Evolutionary conservation across 2,797 vertebrate genomes (phyloP), one percentile per base, ranked within the genome.

Genomic region (Otolemur crassicaudatus): DNA sequence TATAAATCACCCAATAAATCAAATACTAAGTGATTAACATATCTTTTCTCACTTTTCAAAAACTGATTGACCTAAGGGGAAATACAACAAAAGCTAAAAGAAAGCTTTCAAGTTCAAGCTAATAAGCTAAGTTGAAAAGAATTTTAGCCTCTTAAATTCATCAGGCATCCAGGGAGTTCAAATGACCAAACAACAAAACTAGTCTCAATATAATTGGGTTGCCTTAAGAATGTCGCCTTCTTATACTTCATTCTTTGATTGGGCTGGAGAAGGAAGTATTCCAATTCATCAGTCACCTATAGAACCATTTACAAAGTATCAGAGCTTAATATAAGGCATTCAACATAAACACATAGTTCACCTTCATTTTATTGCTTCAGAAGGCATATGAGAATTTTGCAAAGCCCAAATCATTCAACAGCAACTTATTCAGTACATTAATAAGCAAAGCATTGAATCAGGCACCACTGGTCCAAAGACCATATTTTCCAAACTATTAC

Each of bases 1-100:
- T 8, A 73, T 27, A 91, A 87, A 80, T 84, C 65, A 94, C 67
- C 14, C 46, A 89, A 96, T 91, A 96, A 87, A 91, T 63, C 56
- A 91, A 95, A 83, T 46, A 81, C n/a, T 81, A 19, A 86, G 20
- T 60, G 80, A 89, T 81, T 94, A 94, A 94, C 19, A 0, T 34
- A 85, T 67, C 49, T 95, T 85, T 88, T 61, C 65, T 93, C 72
- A 80, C 27, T 69, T 86, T 63, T 82, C 80, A 90, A 81, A 90
- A 96, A 75, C 0, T 56, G 23, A 89, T 65, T 86, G n/a, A 49
- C 79, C 73, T 83, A 90, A 69, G 8, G 53, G 9, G 4, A 92
- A 94, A 95, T 79, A 88, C 4, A 70, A 93, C n/a, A 90, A 91
- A 88, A 94, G 94, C 14, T 58, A 25, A 87, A 89, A 91, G 61